Percentiles rank a stretch among this genome's conserved stretches.
These are phyloP conservation scores for Euborellia annulipes DNA, from an alignment of 1,140 invertebrate species.

Conservation along the genomic window DNA sequence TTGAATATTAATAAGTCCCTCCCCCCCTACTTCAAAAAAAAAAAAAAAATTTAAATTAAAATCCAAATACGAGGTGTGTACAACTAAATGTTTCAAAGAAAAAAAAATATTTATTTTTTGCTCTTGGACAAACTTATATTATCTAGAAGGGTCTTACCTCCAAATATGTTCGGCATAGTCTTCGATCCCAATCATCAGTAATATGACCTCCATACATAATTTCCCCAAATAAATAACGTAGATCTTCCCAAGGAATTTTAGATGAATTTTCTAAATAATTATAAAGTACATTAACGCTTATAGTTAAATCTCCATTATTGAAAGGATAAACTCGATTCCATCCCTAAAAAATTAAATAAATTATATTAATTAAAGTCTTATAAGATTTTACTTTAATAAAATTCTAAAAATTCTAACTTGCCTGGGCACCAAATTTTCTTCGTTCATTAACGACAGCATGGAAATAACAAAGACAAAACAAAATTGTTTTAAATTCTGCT, in stretches of 20 bases:
- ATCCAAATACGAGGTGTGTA: too few relatives aligned
- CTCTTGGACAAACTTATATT: too few relatives aligned
- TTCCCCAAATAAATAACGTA: constrained; percentile 85
- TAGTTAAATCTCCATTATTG: constrained; percentile 66
- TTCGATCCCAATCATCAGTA: constrained; percentile 88
- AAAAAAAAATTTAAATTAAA: too few relatives aligned
- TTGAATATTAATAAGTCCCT: too few relatives aligned
- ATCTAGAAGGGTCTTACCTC: too few relatives aligned
- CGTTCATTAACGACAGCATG: constrained; percentile 87
- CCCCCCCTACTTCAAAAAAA: too few relatives aligned
- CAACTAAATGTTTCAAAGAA: too few relatives aligned
- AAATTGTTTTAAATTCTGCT: constrained; percentile 81
- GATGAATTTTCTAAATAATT: constrained; percentile 87
- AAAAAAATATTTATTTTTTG: too few relatives aligned
- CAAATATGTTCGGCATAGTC: constrained; percentile 74
- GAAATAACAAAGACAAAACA: constrained; percentile 90
- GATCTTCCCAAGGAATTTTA: constrained; percentile 80
- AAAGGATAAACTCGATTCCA: constrained; percentile 69
- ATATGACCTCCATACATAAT: constrained; percentile 97
- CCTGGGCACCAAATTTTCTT: constrained; percentile 80
- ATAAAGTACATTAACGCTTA: constrained; percentile 76
- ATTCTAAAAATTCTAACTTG: too few relatives aligned
- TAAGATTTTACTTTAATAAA: too few relatives aligned
- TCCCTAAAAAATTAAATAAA: constrained; percentile 37
- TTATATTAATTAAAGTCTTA: too few relatives aligned